Conservation (phyloP, 2,888 invertebrate genomes). For the Minunthozetes semirufus region DNA sequence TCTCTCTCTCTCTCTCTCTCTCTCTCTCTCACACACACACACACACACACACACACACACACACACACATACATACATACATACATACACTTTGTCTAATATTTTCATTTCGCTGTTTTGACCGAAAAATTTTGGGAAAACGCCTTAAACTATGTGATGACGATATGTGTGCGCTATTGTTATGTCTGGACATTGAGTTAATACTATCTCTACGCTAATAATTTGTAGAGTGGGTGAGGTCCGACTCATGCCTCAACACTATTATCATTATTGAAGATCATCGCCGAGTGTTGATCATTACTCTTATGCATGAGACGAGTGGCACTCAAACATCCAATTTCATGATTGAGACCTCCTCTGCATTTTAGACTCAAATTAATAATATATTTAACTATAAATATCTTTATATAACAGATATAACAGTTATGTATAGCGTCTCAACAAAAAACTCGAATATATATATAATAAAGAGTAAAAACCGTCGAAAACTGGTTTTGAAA, state of each 20-base stretch:
- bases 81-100: neutral
- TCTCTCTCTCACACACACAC: neutral
- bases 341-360: slow-evolving; percentile 18
- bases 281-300: neutral
- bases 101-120: neutral
- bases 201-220: neutral
- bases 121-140: neutral
- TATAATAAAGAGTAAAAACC: neutral
- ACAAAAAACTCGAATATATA: neutral
- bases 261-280: slow-evolving; percentile 14
- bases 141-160: neutral
- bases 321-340: slow-evolving; percentile 11
- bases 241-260: neutral
- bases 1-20: too few species aligned
- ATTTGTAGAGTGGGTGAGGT: slow-evolving; percentile 14
- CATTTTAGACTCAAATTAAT: neutral
- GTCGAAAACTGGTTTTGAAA: neutral
- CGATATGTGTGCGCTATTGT: neutral
- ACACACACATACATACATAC: neutral
- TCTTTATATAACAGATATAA: slow-evolving; percentile 1
- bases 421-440: neutral
- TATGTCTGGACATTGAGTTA: neutral
- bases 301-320: neutral
- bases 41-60: neutral
- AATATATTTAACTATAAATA: slow-evolving; percentile 3